phyloP scores from a whole-genome alignment of 2,888 invertebrate species.

The Maniola hyperantus region DNA sequence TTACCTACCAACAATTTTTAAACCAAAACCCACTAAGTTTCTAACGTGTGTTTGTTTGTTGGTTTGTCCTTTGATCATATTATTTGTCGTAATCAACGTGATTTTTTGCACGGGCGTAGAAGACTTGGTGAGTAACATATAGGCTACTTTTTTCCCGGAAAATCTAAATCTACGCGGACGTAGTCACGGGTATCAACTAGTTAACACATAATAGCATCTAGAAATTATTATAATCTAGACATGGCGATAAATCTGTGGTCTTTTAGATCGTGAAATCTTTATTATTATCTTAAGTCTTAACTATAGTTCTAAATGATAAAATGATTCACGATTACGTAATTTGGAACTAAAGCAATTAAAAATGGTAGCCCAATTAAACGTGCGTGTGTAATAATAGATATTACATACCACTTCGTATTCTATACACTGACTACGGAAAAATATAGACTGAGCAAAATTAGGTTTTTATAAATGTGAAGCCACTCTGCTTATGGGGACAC shows the following conservation, averaged over 20 bases:
- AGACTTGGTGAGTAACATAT: too few relatives aligned
- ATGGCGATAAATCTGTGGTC: background rate
- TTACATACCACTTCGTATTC: slow-evolving; percentile 46
- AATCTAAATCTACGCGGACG: too few relatives aligned
- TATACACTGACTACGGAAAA: slow-evolving; percentile 28
- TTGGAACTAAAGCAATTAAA: slow-evolving; percentile 34
- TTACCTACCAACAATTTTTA: too few relatives aligned
- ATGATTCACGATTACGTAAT: slow-evolving; percentile 34
- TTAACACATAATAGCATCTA: background rate
- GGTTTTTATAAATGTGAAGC: background rate
- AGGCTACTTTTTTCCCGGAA: too few relatives aligned
- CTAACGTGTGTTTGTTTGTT: too few relatives aligned
- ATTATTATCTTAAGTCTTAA: background rate
- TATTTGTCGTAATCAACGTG: too few relatives aligned
- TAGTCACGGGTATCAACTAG: background rate
- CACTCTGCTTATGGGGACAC: background rate
- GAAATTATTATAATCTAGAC: background rate
- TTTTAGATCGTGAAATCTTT: background rate
- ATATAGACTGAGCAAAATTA: background rate
- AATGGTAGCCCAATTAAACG: slow-evolving; percentile 35
- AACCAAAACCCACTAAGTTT: too few relatives aligned
- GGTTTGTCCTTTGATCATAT: too few relatives aligned
- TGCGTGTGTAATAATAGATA: slow-evolving; percentile 47
- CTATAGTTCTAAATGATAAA: background rate
- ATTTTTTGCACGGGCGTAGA: too few relatives aligned